Evolutionary conservation across 1,140 invertebrate species (phyloP), one percentile per base, ranked within the genome.

Genomic region (Radopholus similis): DNA sequence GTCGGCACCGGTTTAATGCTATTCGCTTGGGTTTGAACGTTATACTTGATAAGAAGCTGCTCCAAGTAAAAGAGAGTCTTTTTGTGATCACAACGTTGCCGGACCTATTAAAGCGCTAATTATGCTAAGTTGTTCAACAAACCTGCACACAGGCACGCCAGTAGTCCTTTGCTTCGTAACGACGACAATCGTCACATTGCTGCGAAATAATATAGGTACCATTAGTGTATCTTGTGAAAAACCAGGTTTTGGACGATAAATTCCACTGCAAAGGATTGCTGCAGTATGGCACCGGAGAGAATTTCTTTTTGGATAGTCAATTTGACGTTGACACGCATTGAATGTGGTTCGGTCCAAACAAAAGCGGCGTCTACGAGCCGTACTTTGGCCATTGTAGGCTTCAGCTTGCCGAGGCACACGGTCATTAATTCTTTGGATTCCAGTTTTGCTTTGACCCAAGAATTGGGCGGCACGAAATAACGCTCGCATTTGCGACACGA

Each of bases 331-430:
- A 98, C 88, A 67, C 95, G 87, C 84, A 93, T 95, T 0, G 95
- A 98, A 87, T 99, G 95, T 63, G 95, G 93, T 82, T 99, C 96
- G 35, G 95, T 99, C 95, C 95, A 99, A 3, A 96, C 87, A 86
- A 99, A 99, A 5, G 89, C 89, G 56, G 96, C 95, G 88, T 98
- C 94, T 47, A 96, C 87, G 4, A 98, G 84, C 35, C 85, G 78
- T 35, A 68, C 84, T 82, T 87, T 75, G 83, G 90, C 89, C 74
- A 90, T 91, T 0, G 97, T 85, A 4, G 92, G 92, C 85, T 95
- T 97, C 0, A 99, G 83, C 81, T 90, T 92, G 81, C 96, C 95
- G 4, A 99, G 84, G 81, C 95, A 99, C 2, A 98, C 82, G 0
- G 90, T 87, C 2, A 99, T 83, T 0, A 99, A 85, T 84, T 98